Conservation (phyloP, 2,888 invertebrate genomes). For the Sesia apiformis region DNA sequence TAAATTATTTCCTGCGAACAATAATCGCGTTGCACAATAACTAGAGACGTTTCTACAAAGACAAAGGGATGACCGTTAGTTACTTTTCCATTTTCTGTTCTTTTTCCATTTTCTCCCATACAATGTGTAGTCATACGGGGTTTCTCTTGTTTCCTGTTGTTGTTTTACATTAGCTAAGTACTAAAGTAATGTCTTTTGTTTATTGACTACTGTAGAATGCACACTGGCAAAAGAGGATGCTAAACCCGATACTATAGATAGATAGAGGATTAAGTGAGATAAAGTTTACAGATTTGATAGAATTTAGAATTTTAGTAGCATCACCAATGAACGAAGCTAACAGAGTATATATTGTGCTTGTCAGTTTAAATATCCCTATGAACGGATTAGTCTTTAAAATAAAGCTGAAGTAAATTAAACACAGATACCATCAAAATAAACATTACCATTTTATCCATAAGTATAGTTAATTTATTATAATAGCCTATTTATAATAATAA, state of each 20-base stretch:
- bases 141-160: conserved; percentile 43
- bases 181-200: too few relatives aligned
- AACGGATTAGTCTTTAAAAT: background rate
- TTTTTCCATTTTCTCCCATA: conserved; percentile 14
- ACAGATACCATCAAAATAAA: background rate
- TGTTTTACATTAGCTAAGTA: background rate
- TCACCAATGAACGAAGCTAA: too few relatives aligned
- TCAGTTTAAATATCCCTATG: too few relatives aligned
- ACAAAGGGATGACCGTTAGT: conserved; percentile 48
- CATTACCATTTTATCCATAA: too few relatives aligned
- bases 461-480: too few relatives aligned
- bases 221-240: too few relatives aligned
- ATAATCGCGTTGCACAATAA: conserved; percentile 35
- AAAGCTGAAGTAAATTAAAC: background rate
- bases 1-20: conserved; percentile 25
- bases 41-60: conserved; percentile 17
- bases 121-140: conserved; percentile 29
- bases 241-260: too few relatives aligned
- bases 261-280: too few relatives aligned
- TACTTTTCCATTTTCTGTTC: conserved; percentile 36
- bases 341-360: too few relatives aligned
- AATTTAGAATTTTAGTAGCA: too few relatives aligned
- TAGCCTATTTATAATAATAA: background rate
- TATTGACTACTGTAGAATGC: too few relatives aligned
- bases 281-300: too few relatives aligned